Percentiles rank a stretch among this genome's conserved stretches.
These are phyloP conservation scores for Notechis scutatus DNA, from an alignment of 2,113 vertebrate genomes.

Conservation along the genomic window DNA sequence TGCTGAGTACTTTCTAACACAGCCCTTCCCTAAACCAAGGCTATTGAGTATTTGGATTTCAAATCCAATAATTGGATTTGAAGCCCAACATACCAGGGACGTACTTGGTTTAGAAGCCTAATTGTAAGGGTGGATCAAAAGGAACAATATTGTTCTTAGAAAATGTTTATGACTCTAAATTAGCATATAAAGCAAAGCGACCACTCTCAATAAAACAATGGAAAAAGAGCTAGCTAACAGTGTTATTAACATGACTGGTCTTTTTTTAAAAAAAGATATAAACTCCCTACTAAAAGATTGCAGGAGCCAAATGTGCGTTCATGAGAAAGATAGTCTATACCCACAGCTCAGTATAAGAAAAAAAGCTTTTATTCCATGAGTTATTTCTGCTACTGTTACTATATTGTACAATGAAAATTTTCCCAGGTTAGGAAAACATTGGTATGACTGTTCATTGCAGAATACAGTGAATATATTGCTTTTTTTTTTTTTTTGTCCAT, in stretches of 20 bases:
- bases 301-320: not conserved
- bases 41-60: not conserved
- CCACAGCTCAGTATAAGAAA: not conserved
- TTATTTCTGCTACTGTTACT: not conserved
- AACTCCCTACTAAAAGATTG: not conserved
- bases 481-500: not conserved
- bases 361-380: not conserved
- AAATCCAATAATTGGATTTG: not conserved
- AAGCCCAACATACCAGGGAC: not conserved
- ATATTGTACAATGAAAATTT: not conserved
- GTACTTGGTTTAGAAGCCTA: not conserved
- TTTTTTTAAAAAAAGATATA: not conserved
- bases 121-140: not conserved
- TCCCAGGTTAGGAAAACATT: not conserved
- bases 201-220: not conserved
- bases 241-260: not conserved
- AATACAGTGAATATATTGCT: not conserved
- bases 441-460: not conserved
- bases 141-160: not conserved
- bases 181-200: not conserved
- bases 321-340: not conserved
- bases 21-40: not conserved
- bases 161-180: not conserved
- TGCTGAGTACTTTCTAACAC: not conserved
- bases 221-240: not conserved